These are phyloP conservation scores for Steinernema feltiae DNA, from an alignment of 1,140 invertebrate species.

Conservation along the genomic window DNA sequence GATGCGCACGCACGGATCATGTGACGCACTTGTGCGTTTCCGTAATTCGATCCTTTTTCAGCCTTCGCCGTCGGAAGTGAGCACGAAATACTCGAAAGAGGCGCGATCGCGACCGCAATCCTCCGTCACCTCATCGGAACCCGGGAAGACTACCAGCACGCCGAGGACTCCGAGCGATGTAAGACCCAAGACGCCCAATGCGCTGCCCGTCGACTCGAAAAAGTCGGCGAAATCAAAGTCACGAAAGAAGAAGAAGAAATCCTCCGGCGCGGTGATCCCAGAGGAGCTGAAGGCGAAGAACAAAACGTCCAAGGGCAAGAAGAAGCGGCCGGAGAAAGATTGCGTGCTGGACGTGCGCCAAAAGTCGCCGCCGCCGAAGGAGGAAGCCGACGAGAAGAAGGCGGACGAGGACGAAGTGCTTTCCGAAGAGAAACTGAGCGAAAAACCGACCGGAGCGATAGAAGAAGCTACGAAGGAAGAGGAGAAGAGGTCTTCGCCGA, in stretches of 20 bases:
- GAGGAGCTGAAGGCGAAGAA: not conserved
- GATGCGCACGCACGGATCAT: no score
- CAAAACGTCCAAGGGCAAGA: not conserved
- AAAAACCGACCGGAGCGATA: no score
- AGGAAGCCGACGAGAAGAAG: not conserved
- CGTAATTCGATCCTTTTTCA: not conserved
- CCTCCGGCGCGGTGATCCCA: not conserved
- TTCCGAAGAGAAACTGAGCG: not conserved
- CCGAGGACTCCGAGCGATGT: not conserved
- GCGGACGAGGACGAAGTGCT: not conserved
- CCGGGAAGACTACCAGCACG: no score
- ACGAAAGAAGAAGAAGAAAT: not conserved
- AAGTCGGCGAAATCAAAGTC: not conserved
- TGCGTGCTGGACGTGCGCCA: no score
- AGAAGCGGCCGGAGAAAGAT: not conserved
- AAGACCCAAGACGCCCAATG: not conserved
- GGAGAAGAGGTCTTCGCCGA: no score
- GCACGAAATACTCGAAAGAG: not conserved
- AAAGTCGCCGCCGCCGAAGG: not conserved
- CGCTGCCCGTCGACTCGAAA: not conserved
- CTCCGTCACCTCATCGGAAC: not conserved
- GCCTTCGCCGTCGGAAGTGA: not conserved
- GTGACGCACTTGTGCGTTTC: not conserved
- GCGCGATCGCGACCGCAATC: not conserved
- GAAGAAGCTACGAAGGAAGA: no score